Evolutionary conservation across 2,113 vertebrate species (phyloP), one percentile per base, ranked within the genome.

Genomic region (Leptocoma aspasia): DNA sequence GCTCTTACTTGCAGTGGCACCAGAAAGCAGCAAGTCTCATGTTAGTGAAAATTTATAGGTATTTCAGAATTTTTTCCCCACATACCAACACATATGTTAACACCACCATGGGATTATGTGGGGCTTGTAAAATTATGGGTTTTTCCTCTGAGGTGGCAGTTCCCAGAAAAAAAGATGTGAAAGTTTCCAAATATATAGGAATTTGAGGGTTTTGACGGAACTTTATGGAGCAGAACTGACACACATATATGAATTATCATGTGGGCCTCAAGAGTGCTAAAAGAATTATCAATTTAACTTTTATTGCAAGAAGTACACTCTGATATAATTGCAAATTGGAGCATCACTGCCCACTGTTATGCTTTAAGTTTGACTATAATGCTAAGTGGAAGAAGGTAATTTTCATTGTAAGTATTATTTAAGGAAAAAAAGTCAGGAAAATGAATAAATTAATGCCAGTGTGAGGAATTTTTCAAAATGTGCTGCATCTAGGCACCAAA

Each of bases 61-160:
- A 19, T 16, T 63, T 30, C 24, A 24, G 39, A 78, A 88, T 13
- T 6, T 5, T 66, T 75, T 85, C 31, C 57, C 81, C 65, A 66
- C 71, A 63, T 3, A 13, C n/a, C 3, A n/a, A 50, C 7, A 41
- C 8, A 21, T 9, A 19, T 4, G 0, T 53, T 65, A 68, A 42
- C 10, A 57, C 9, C 57, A 33, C 5, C 4, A 13, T 8, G 11
- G 33, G 20, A 63, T 57, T 39, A 33, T 10, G 4, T 15, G 45
- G 21, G 50, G 18, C 22, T 88, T 45, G 26, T 9, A 90, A 93
- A 44, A 5, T 16, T 19, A 19, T 0, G 0, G 0, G 2, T 10
- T 56, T 37, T 70, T 28, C 11, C 11, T n/a, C 49, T 42, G 22
- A 37, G 8, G 31, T 41, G 20, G 50, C 24, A 63, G 15, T 22